phyloP scores from a whole-genome alignment of 1,140 invertebrate species.

The Periplaneta americana region DNA sequence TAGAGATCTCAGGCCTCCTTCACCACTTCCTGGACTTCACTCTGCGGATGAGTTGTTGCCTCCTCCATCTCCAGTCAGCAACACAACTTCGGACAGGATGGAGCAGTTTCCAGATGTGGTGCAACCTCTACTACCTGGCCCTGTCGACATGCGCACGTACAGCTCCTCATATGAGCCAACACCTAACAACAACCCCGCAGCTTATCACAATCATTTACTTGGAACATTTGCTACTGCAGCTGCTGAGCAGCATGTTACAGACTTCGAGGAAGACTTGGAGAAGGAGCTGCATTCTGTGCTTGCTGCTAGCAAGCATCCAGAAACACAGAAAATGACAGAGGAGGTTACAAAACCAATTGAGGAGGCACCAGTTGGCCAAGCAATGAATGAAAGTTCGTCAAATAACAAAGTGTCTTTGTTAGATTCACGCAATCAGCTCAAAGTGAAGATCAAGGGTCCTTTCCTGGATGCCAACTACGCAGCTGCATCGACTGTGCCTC shows the following conservation, averaged over 20 bases:
- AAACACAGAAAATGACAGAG: not conserved
- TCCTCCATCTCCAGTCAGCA: slow-evolving; percentile 11
- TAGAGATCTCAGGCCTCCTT: slow-evolving; percentile 24
- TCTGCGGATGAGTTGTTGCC: not conserved
- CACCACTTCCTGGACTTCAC: slow-evolving; percentile 16
- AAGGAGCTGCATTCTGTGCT: slow-evolving; percentile 63
- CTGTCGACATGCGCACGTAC: slow-evolving; percentile 83
- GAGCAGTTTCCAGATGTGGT: slow-evolving; percentile 49
- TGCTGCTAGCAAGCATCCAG: slow-evolving; percentile 42
- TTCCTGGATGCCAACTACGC: slow-evolving; percentile 71
- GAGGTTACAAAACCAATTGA: slow-evolving; percentile 33
- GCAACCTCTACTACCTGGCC: slow-evolving; percentile 68
- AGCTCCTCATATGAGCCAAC: slow-evolving; percentile 41
- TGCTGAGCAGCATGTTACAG: slow-evolving; percentile 56
- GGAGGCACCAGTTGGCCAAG: slow-evolving; percentile 13
- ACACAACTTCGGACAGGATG: slow-evolving; percentile 3
- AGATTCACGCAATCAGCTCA: slow-evolving; percentile 76
- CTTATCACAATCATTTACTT: slow-evolving; percentile 55
- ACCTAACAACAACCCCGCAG: slow-evolving; percentile 38
- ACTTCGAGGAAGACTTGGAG: slow-evolving; percentile 69
- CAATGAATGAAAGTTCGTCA: not conserved
- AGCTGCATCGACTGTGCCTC: slow-evolving; percentile 41
- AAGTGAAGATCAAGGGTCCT: slow-evolving; percentile 87
- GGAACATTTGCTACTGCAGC: slow-evolving; percentile 52
- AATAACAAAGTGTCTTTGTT: slow-evolving; percentile 55